Evolutionary conservation across 2,113 vertebrate genomes (phyloP), one percentile per base, ranked within the genome.

Genomic region (Cynocephalus volans): DNA sequence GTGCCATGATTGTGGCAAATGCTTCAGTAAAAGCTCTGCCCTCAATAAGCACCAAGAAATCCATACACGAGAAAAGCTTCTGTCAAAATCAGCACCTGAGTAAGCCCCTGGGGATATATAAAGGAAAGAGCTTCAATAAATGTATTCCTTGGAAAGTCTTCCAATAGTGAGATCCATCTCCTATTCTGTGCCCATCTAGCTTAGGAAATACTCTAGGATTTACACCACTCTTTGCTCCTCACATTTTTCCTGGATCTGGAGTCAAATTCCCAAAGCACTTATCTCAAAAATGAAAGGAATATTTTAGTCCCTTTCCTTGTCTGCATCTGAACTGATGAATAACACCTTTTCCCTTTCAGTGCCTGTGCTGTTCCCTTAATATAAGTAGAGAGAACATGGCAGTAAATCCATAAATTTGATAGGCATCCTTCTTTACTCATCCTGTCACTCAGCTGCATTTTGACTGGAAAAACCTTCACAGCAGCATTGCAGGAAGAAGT

Each of bases 11-110:
- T 98, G 98, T 88, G 97, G 97, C 54, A 98, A 98, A 75, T 96
- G 96, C 23, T 98, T 98, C 95, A 97, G 95, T 80, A 98, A 98
- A 90, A 98, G 97, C 54, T 98, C 98, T 1, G 98, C 97, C 86
- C 97, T 98, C 72, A 98, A 98, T 60, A 98, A 98, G 50, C 98
- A 98, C 75, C 83, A 93, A 96, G 97, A 98, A 95, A 97, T 97
- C 23, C 98, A 98, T 48, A 96, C 96, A 15, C 77, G 86, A 93
- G 97, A 95, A 79, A 95, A 97, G 84, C 88, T 95, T 73, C 52
- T 97, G 64, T 80, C 96, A 95, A 85, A 96, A 86, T 73, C 93
- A 62, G 82, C 67, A 56, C 52, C 88, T 80, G 80, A 97, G 77
- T 72, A 89, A 97, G 86, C 79, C 36, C 36, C 56, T 76, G 52